Conservation (phyloP, 2,113 vertebrate species). For the Nicator chloris region DNA sequence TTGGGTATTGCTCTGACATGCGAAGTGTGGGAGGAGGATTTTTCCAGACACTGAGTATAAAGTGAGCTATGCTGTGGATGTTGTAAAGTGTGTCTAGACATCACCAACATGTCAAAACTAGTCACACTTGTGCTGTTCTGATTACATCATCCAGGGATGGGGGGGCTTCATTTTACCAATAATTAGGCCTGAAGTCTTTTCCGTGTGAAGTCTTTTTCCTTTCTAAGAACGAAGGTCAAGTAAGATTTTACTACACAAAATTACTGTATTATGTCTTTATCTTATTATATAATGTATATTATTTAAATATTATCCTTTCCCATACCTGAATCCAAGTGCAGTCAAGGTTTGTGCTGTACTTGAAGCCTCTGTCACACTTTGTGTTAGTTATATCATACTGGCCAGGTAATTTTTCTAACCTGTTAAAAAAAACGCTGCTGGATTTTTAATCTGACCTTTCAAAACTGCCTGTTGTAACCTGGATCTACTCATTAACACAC, state of each 20-base stretch:
- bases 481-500: neutral
- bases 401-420: neutral
- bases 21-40: conserved; percentile 8
- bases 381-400: neutral
- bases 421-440: neutral
- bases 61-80: neutral
- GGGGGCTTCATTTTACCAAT: neutral
- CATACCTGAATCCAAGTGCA: neutral
- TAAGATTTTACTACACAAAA: neutral
- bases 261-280: neutral
- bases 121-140: neutral
- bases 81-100: conserved; percentile 26
- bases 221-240: neutral
- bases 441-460: neutral
- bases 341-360: neutral
- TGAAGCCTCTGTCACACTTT: neutral
- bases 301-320: neutral
- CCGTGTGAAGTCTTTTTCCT: neutral
- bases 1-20: neutral
- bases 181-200: neutral
- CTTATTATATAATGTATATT: neutral
- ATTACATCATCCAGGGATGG: neutral
- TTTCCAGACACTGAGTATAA: conserved; percentile 10
- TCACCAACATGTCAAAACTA: conserved; percentile 14
- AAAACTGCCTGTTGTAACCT: neutral